A percentile compares a stretch with the other conserved stretches of the same genome.
phyloP scores from a whole-genome alignment of 2,797 vertebrate genomes.

The Pteropus rufus region DNA sequence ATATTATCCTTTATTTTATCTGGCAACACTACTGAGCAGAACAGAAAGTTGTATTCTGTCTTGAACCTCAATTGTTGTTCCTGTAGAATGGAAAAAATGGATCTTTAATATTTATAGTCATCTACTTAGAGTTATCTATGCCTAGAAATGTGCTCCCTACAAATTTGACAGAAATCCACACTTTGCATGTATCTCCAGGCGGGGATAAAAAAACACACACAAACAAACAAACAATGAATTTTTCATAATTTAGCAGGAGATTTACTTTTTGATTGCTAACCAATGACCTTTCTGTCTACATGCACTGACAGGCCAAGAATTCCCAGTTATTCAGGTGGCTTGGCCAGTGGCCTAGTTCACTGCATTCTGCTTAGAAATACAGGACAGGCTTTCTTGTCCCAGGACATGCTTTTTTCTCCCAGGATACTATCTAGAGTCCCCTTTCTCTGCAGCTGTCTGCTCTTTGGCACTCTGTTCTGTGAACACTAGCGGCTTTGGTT shows the following conservation, averaged over 20 bases:
- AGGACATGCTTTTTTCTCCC: not conserved
- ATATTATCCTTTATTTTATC: not conserved
- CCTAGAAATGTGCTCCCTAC: not conserved
- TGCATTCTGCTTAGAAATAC: not conserved
- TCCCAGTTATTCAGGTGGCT: not conserved
- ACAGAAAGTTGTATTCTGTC: not conserved
- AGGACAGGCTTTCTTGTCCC: not conserved
- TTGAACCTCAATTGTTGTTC: not conserved
- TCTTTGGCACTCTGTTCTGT: not conserved
- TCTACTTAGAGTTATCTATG: not conserved
- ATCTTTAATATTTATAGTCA: not conserved
- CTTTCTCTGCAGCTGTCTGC: not conserved
- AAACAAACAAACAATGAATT: not conserved
- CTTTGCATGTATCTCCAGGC: not conserved
- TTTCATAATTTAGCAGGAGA: not conserved
- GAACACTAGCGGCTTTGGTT: not conserved
- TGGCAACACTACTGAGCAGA: not conserved
- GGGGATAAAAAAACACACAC: not conserved
- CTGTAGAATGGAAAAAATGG: not conserved
- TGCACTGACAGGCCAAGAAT: not conserved
- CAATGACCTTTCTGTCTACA: not conserved
- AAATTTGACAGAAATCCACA: not conserved
- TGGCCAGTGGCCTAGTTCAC: not conserved
- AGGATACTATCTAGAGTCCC: not conserved
- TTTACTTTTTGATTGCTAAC: not conserved